Conservation (phyloP, 2,888 invertebrate species). For the Prosopocoilus inquinatus region DNA sequence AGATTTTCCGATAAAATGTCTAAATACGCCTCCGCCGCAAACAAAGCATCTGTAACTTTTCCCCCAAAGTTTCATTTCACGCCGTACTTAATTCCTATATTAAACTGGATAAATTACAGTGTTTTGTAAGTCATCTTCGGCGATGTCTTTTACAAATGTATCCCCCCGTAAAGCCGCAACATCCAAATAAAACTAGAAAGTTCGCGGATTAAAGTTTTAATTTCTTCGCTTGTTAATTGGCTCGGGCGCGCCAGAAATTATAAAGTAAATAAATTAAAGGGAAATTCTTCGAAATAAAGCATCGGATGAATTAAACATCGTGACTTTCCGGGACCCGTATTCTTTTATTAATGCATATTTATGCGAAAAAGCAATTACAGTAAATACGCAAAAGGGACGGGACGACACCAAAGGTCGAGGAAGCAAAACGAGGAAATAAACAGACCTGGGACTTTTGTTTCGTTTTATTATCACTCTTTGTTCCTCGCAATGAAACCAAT, state of each 20-base stretch:
- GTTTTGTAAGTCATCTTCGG: no score
- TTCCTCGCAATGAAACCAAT: no score
- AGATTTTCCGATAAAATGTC: no score
- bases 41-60: no score
- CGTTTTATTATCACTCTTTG: no score
- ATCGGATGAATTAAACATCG: conserved; percentile 2
- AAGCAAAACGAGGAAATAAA: background rate
- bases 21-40: no score
- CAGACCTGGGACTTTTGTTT: no score
- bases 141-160: no score
- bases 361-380: conserved; percentile 4
- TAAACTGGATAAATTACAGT: no score
- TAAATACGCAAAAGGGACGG: background rate
- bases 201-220: conserved; percentile 1
- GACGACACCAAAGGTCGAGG: background rate
- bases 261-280: conserved; percentile 4
- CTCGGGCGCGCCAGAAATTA: background rate
- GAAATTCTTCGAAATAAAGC: conserved; percentile 1
- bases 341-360: conserved; percentile 1
- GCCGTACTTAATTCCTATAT: no score
- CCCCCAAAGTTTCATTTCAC: no score
- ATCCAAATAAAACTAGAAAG: background rate
- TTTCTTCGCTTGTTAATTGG: background rate
- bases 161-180: no score
- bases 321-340: background rate